Conservation (phyloP, 2,888 invertebrate genomes). For the Sinelater perroti region DNA sequence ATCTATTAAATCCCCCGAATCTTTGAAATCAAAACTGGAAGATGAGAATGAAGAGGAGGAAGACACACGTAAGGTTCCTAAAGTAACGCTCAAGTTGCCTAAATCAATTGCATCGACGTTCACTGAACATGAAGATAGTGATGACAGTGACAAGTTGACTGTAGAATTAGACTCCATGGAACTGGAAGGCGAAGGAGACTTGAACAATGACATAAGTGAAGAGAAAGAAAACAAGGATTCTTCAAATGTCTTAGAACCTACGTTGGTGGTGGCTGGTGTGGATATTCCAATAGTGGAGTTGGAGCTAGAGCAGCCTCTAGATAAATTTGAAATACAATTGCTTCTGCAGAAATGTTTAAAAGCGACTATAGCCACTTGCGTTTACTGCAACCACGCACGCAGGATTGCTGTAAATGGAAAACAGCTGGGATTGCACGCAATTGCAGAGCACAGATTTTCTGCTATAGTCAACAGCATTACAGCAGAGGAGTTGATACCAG, state of each 20-base stretch:
- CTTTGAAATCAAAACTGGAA: constrained; percentile 33
- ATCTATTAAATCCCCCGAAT: not conserved
- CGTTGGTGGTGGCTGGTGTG: constrained; percentile 65
- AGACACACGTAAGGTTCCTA: constrained; percentile 67
- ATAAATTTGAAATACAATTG: constrained; percentile 76
- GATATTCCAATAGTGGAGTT: constrained; percentile 76
- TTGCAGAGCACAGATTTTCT: constrained; percentile 81
- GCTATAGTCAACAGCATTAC: constrained; percentile 81
- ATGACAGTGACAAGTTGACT: constrained; percentile 69
- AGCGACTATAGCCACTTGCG: constrained; percentile 74
- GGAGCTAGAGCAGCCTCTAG: constrained; percentile 77
- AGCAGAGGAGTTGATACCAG: constrained; percentile 75
- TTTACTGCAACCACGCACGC: constrained; percentile 87
- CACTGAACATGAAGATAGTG: constrained; percentile 59
- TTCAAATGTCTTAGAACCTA: constrained; percentile 32
- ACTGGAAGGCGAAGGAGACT: constrained; percentile 51
- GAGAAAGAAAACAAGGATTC: constrained; percentile 56
- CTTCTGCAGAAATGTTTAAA: constrained; percentile 78
- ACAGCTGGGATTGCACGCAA: constrained; percentile 81
- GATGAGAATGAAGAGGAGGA: constrained; percentile 34
- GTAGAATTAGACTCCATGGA: constrained; percentile 64
- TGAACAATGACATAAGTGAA: constrained; percentile 37
- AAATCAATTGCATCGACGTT: constrained; percentile 53
- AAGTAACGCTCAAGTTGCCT: constrained; percentile 70
- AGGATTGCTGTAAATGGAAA: constrained; percentile 86